Base-by-base conservation (phyloP, 1,140 invertebrate genomes). In the Ptiloglossa arizonensis region DNA sequence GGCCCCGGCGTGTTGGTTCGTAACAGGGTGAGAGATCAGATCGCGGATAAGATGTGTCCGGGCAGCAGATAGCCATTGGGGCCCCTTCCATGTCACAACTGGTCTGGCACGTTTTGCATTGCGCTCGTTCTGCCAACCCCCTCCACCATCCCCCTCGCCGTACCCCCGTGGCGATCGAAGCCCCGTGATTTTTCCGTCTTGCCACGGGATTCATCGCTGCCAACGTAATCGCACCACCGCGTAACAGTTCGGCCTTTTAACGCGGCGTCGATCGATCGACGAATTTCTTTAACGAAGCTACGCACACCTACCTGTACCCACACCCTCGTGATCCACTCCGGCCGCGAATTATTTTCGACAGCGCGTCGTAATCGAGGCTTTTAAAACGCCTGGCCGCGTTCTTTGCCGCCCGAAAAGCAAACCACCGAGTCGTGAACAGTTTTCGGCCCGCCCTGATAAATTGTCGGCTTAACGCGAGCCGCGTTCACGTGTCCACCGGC, bases 1-100 rank as follows among this genome's bases (percentile, higher is more conserved):
- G 83, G 75, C 79, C 81, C 38, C 70, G 69, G 72, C 81, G 88
- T 83, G 89, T 87, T 87, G 83, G 88, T 87, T 86, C 86, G 85
- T 88, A 87, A 87, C 86, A 74, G 87, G 72, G 85, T 83, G 86
- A 87, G 83, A 87, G 88, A 90, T 90, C 76, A 89, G 89, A 90
- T 90, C 70, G 71, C 38, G 62, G 89, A 90, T 90, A 90, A 89
- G 89, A 90, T 90, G 87, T 87, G 89, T 88, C 84, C 87, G 76
- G 56, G 71, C 68, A 81, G 86, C 80, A 88, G 89, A 90, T 90
- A 89, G 87, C 88, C 86, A 86, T 88, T 88, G 83, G 76, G 52
- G 81, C 83, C 85, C 82, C 72, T 85, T 86, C 56, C 71, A 75
- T 86, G 86, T 86, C 84, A 86, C 81, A 84, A 86, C 82, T 83